Evolutionary conservation across 2,888 invertebrate genomes (phyloP).

Genomic region (Dryocosmus kuriphilus): DNA sequence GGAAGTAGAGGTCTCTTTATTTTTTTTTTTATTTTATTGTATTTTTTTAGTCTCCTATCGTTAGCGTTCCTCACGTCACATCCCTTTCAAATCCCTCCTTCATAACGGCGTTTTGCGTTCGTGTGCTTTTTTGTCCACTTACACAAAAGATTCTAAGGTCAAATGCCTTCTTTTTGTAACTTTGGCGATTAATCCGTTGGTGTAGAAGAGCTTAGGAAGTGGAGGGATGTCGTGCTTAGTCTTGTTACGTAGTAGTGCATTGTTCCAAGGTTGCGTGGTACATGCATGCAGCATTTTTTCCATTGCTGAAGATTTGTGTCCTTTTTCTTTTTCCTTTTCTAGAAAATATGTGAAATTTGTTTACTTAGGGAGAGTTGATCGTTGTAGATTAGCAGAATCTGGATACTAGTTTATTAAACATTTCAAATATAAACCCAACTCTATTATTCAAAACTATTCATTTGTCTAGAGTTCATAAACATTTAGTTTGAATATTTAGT

Average conservation of each 20-base stretch:
- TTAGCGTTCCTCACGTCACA: slow-evolving; percentile 9
- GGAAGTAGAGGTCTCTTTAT: slow-evolving; percentile 9
- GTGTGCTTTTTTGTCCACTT: slow-evolving; percentile 11
- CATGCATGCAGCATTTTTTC: slow-evolving; percentile 32
- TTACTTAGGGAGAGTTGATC: background rate
- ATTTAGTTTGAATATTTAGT: background rate
- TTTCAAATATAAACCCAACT: background rate
- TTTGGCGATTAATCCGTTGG: slow-evolving; percentile 13
- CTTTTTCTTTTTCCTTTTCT: slow-evolving; percentile 3
- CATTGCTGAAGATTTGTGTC: background rate
- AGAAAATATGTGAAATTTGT: background rate
- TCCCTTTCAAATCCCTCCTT: background rate
- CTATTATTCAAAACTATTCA: background rate
- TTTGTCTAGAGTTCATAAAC: background rate
- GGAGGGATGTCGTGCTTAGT: slow-evolving; percentile 20
- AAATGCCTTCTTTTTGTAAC: slow-evolving; percentile 2
- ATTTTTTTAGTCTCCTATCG: background rate
- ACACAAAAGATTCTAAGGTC: slow-evolving; percentile 1
- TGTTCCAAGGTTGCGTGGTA: slow-evolving; percentile 27
- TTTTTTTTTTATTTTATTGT: background rate
- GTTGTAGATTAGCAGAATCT: background rate
- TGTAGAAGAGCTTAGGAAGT: slow-evolving; percentile 21
- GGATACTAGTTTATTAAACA: background rate
- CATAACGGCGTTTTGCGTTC: background rate
- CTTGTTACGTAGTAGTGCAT: slow-evolving; percentile 35